Base-by-base conservation (phyloP, 2,797 vertebrate genomes). In the Oreochromis mossambicus region DNA sequence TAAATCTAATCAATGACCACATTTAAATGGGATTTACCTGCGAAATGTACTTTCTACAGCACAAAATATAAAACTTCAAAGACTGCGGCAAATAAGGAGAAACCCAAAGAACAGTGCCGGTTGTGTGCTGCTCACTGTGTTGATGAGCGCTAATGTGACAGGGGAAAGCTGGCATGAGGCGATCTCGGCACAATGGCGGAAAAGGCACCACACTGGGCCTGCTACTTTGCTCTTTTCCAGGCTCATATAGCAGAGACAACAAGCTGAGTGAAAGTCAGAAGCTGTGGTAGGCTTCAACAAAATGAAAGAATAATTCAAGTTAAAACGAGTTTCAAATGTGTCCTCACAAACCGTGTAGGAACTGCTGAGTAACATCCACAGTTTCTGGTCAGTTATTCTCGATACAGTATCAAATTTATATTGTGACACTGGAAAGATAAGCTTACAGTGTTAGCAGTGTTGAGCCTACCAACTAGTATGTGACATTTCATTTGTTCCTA, bases 91-190 rank as follows among this genome's bases (percentile, higher is more conserved):
- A 83, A 43, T 5, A 32, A 38, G 58, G 12, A 78, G 38, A 80
- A 86, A 41, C 34, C 29, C 17, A 6, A 8, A 61, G 29, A 78
- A 86, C 51, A 14, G 77, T 55, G 73, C 2, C 29, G 63, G 56
- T 80, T 82, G 82, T 83, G 85, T 85, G 88, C 85, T 46, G 73
- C 85, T 89, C 54, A 38, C 80, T 75, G 89, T 83, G 88, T 88
- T 95, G 94, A 95, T 88, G 87, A 93, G 92, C 83, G 15, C 91
- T 96, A 96, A 96, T 96, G 95, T 96, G 96, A 96, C 95, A 96
- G 94, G 88, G 77, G 84, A 95, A 96, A 95, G 92, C 92, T 94
- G 92, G 93, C 94, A 83, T 90, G 86, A 92, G 92, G 93, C 93
- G 94, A 94, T 92, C 85, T 80, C 79, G 21, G 81, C 90, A 96